Base-by-base conservation (phyloP, 2,888 invertebrate genomes). In the Epinotia bilunana region DNA sequence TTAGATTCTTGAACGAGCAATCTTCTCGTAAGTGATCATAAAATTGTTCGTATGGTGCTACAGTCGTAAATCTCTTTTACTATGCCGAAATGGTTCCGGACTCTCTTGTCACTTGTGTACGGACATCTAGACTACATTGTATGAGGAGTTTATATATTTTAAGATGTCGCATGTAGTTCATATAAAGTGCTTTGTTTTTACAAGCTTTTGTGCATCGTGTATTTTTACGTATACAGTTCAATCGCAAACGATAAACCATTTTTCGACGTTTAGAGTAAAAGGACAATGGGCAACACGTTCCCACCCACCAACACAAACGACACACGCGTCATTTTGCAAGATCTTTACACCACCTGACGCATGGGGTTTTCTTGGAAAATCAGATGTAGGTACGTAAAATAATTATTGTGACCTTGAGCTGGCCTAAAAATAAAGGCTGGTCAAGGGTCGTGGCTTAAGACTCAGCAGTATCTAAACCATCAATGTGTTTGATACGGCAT, bases 41-140 rank as follows among this genome's bases (percentile, higher is more conserved):
- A 74, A 74, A 70, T 64, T 55, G 64, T 64, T 64, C 70, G 70
- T 70, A 74, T 64, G 39, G 70, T 28, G 68, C 53, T n/a, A 60
- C 28, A 69, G 63, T 70, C 74, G 63, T 74, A 74, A 74, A 74
- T 49, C 74, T 58, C 49, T 39, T 74, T 74, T 74, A 74, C 64
- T 71, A 70, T 70, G 64, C 58, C 64, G 70, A 86, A 88, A 88
- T 86, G 85, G 80, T 83, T 83, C 80, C 79, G 80, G 77, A 73
- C 74, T 63, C 76, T 67, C 73, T 71, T 76, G 74, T 70, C 63
- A 64, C 63, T 63, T 70, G 58, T 64, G 72, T 78, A 77, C 73
- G 55, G 72, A 73, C 71, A 57, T 74, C 77, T 64, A 75, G 75
- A 79, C 79, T 73, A 77, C 69, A 77, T 77, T 75, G 67, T 71